Base-by-base conservation (phyloP, 1,140 invertebrate genomes). In the Agrilus planipennis region DNA sequence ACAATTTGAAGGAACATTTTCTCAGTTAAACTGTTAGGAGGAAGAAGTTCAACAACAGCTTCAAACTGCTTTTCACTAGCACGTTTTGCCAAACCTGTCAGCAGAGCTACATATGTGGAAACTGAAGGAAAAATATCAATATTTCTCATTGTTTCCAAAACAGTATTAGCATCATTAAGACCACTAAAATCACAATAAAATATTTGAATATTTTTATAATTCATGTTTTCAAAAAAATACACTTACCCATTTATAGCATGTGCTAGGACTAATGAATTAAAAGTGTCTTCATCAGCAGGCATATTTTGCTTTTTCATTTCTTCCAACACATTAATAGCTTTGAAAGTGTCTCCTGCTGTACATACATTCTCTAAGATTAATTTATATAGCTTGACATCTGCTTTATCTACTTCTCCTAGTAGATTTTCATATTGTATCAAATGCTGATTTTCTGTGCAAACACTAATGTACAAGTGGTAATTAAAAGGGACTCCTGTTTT, bases 221-320 rank as follows among this genome's bases (percentile, higher is more conserved):
- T n/a, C n/a, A n/a, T n/a, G n/a, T n/a, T n/a, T n/a, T 22, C 9
- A 19, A 17, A 28, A 30, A 28, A 2, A 19, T 36, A 32, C 23
- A 52, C 50, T 54, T 52, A 65, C 62, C 69, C 65, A 21, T 64
- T 53, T 56, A 67, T 70, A 10, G 69, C 64, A 62, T 78, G 68
- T 23, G 67, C 71, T 18, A 71, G 54, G 32, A 77, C 70, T 11
- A 79, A 62, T 34, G 66, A 63, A 51, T 72, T 72, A 52, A 76
- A 76, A 22, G 74, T 61, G 38, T 49, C 54, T 54, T 76, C 72
- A 50, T 69, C 72, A 2, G 73, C 60, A 18, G 69, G 60, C n/a
- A 75, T 45, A 7, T 60, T 53, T 42, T 63, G 55, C 14, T 61
- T 47, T 51, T 77, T 77, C 72, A 79, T 78, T 41, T 65, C 64